These are phyloP conservation scores for Semnornis frantzii DNA, from an alignment of 2,113 vertebrate genomes.

Conservation along the genomic window DNA sequence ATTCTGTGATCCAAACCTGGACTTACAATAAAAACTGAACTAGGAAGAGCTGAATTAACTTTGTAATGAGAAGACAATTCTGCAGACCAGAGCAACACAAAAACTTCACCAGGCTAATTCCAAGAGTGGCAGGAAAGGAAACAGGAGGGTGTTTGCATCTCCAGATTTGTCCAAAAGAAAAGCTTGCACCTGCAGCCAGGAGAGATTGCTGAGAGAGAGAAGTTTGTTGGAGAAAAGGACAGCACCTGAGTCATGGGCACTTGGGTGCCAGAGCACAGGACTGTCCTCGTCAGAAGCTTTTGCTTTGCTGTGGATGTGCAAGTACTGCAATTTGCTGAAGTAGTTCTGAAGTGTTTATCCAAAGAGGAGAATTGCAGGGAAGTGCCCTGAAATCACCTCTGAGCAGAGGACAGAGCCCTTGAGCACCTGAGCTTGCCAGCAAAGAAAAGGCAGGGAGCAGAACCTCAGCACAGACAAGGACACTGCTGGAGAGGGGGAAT, in stretches of 20 bases:
- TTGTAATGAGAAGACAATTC: neutral
- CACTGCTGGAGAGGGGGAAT: neutral
- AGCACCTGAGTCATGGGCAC: neutral
- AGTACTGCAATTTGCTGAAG: constrained; percentile 25
- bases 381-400: neutral
- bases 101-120: neutral
- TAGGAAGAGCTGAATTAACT: neutral
- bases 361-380: neutral
- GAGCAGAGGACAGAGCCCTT: neutral
- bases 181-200: neutral
- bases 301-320: neutral
- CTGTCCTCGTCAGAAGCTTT: neutral
- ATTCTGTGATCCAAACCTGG: neutral
- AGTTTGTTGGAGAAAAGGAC: neutral
- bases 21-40: neutral
- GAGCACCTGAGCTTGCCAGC: neutral
- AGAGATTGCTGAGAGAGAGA: neutral
- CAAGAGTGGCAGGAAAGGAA: neutral
- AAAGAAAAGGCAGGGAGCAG: constrained; percentile 5
- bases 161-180: neutral
- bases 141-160: neutral
- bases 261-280: neutral
- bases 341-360: constrained; percentile 19
- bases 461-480: neutral
- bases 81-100: neutral